Evolutionary conservation across 2,797 vertebrate species (phyloP), one percentile per base, ranked within the genome.

Genomic region (Spatula versicolor): DNA sequence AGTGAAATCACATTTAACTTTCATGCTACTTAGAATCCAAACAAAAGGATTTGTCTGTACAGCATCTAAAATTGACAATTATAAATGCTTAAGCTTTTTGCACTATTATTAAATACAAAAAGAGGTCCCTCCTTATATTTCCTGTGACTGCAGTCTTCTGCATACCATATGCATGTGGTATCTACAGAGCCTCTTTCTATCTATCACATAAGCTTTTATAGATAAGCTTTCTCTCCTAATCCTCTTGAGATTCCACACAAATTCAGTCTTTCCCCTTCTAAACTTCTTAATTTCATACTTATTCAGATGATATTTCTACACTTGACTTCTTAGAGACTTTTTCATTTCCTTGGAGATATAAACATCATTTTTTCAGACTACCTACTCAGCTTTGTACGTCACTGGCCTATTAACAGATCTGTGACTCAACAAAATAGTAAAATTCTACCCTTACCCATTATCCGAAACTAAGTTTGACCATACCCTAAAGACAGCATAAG

Each of bases 21-120:
- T 58, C 80, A 79, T 79, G 52, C 23, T 92, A 71, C 84, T 95
- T 88, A 91, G 80, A 96, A 56, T 76, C 67, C 83, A 91, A 43
- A 95, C 66, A 91, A 88, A 96, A 93, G 41, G 50, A 90, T 84
- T 92, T 90, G 37, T 90, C 37, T 95, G 50, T 69, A 88, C 8
- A 62, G 54, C 55, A 90, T 75, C 87, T 77, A 91, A 96, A 90
- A 25, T 15, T 0, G 1, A 83, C 50, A 72, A 73, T 81, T 83
- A 86, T 69, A 88, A 90, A 80, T 23, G 25, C 50, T 86, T 69
- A 66, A 90, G 58, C 54, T 72, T 95, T 91, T 72, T 83, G 23
- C 69, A 81, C 26, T 21, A 73, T 88, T 63, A 93, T 86, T 37
- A 93, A 89, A 89, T 41, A 68, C 8, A 33, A 71, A 58, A 67